Base-by-base conservation (phyloP, 2,888 invertebrate species). In the Liodrosophila aerea region DNA sequence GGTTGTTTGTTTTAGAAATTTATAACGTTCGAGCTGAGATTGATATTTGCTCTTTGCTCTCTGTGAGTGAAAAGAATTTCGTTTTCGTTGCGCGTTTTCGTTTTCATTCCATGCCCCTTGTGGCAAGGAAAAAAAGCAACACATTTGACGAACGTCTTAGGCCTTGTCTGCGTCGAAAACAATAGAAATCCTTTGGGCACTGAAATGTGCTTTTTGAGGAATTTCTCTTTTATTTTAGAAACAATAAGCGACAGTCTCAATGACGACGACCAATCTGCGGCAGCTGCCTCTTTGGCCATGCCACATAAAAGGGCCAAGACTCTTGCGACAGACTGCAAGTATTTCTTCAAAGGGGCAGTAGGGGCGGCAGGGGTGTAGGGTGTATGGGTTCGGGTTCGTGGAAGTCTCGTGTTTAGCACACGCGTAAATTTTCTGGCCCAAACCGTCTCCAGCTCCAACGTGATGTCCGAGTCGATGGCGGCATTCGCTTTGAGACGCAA, bases 331-430 rank as follows among this genome's bases (percentile, higher is more conserved):
- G n/a, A n/a, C n/a, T n/a, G n/a, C n/a, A n/a, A n/a, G n/a, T n/a
- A n/a, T n/a, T n/a, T n/a, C n/a, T n/a, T n/a, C n/a, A n/a, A n/a
- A n/a, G n/a, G n/a, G n/a, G 13, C 49, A 43, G 31, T 30, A 29
- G 12, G 13, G 7, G 5, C 11, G 16, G n/a, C 36, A 33, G 18
- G 40, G 45, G 3, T 13, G 9, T 5, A 2, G 1, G 5, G 16
- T 22, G 22, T 5, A 22, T 4, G 22, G 22, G 22, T 22, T 22
- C 22, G 13, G 11, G 86, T 89, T 89, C 89, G 89, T 89, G 88
- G 89, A 89, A 89, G 89, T 85, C 89, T 89, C 89, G 89, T 89
- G 89, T 88, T 89, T 84, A 89, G 89, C 89, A 89, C 89, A 89
- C 89, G 89, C 89, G 89, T 89, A 86, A 87, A 86, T 86, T 87